Conservation (phyloP, 2,113 vertebrate genomes). For the Psephotus haematonotus region DNA sequence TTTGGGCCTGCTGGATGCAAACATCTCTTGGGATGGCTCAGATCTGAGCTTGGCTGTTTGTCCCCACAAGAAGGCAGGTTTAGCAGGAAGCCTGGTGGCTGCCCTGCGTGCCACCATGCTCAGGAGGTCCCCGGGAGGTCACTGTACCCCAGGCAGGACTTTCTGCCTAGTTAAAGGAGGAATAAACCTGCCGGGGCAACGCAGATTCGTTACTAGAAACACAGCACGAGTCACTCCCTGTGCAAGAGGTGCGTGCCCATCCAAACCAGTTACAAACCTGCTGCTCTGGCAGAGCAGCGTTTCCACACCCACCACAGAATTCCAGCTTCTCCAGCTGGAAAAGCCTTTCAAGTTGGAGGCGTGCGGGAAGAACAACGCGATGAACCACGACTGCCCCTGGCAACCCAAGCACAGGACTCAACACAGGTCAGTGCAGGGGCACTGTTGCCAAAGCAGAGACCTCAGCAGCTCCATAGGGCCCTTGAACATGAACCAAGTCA, state of each 20-base stretch:
- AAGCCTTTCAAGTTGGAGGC: background rate
- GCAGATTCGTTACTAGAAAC: background rate
- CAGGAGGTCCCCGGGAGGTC: background rate
- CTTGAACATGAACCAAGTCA: background rate
- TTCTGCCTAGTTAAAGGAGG: background rate
- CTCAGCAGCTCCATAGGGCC: background rate
- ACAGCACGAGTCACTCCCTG: background rate
- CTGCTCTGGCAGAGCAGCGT: background rate
- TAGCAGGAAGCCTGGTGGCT: background rate
- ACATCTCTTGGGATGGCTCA: background rate
- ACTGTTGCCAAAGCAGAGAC: background rate
- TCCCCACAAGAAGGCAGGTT: rapidly evolving
- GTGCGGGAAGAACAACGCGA: rapidly evolving
- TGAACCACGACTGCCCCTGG: rapidly evolving
- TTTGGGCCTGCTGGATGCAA: background rate
- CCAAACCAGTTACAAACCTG: background rate
- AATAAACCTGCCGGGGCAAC: background rate
- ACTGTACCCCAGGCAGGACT: rapidly evolving
- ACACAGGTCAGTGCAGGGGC: rapidly evolving
- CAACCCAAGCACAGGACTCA: background rate
- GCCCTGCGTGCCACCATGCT: rapidly evolving
- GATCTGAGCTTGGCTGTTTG: rapidly evolving
- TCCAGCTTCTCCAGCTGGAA: background rate
- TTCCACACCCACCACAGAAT: background rate
- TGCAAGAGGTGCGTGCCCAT: background rate